Evolutionary conservation across 2,888 invertebrate species (phyloP), one percentile per base, ranked within the genome.

Genomic region (Agonopterix subpropinquella): DNA sequence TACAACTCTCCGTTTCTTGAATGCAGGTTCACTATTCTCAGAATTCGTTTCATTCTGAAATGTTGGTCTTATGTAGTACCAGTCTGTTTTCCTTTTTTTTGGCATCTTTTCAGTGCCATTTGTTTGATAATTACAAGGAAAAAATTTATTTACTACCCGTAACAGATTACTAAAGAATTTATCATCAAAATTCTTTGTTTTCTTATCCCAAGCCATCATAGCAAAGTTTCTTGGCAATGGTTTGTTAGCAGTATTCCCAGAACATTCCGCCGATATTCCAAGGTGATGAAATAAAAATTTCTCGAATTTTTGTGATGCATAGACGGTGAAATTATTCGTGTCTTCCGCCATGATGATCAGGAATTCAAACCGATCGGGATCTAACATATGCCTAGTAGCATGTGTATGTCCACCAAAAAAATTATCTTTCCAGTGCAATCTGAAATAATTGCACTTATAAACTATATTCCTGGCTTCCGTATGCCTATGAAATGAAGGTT

Each of bases 161-260:
- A 61, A 61, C 11, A 85, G 60, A 43, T 60, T 62, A n/a, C 45
- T n/a, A 64, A 68, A 82, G 59, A 85, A 86, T 4, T 11, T 35
- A 8, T 65, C 52, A 63, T 84, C 64, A 71, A 83, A 83, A 13
- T 51, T 50, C 36, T 67, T 73, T 8, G 53, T 55, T 49, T 64
- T 57, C 53, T 69, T 83, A 44, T 76, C 65, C 77, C 82, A 86
- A 42, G 77, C 49, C 68, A 80, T 64, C 41, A 80, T 57, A 44
- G 54, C 63, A 42, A 68, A 53, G 67, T 77, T 77, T 5, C 67
- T 28, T 28, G 28, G 28, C 72, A 49, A 39, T 39, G 5, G 9
- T n/a, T 39, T 39, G 9, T 39, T 10, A 39, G 39, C 39, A n/a
- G 10, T n/a, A n/a, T 39, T 39, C 4, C n/a, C 39, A 39, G 39